phyloP scores from a whole-genome alignment of 35 echinoderm and acorn worm genomes.

The Acanthaster planci region DNA sequence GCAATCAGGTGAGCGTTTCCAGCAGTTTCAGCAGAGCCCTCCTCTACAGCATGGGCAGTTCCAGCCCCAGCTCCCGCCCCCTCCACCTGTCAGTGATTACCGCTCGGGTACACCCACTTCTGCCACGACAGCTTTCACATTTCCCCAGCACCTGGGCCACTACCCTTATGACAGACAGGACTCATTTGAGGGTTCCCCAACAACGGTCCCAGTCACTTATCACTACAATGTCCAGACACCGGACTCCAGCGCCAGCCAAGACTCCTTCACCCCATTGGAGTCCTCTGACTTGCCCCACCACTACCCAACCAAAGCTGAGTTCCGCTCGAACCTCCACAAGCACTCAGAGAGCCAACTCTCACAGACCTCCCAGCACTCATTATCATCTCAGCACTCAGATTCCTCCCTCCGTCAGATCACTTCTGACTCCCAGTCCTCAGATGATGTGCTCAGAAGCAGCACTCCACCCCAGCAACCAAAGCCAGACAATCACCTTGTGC shows the following conservation, averaged over 20 bases:
- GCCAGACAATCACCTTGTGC: constrained; percentile 1
- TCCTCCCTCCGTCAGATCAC: constrained; percentile 73
- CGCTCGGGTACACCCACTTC: constrained; percentile 26
- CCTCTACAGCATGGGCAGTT: constrained; percentile 33
- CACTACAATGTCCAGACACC: constrained; percentile 52
- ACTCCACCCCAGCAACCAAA: constrained; percentile 7
- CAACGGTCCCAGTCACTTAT: constrained; percentile 6
- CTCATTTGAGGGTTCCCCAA: constrained; percentile 9
- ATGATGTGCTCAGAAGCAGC: constrained; percentile 58
- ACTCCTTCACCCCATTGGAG: constrained; percentile 52
- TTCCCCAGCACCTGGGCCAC: constrained; percentile 25
- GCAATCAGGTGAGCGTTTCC: constrained; percentile 77
- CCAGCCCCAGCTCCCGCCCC: constrained; percentile 38
- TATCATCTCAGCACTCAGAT: constrained; percentile 92
- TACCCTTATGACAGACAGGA: constrained; percentile 32
- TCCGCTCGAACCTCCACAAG: constrained; percentile 63
- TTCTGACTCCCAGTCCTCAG: constrained; percentile 85
- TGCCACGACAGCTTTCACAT: not conserved
- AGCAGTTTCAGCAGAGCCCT: constrained; percentile 37
- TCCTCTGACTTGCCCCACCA: constrained; percentile 51
- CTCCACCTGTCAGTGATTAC: constrained; percentile 25
- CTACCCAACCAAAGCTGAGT: constrained; percentile 39
- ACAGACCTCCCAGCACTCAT: constrained; percentile 84
- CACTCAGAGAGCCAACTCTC: constrained; percentile 94
- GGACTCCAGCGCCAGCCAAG: constrained; percentile 78